Evolutionary conservation across 2,113 vertebrate species (phyloP), one percentile per base, ranked within the genome.

Genomic region (Dasyprocta punctata): DNA sequence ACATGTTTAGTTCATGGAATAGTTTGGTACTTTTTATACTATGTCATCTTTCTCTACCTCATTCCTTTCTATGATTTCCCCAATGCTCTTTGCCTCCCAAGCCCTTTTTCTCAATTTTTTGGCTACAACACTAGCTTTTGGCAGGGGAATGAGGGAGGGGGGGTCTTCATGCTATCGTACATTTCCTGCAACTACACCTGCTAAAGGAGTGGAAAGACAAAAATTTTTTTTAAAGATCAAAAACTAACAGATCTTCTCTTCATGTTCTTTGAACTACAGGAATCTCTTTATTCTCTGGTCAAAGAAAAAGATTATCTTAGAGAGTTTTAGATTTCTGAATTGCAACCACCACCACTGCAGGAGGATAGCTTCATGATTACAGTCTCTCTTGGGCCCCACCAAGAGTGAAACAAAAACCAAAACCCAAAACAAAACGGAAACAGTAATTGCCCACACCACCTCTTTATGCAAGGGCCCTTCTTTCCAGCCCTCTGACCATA

Each of bases 331-430:
- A 77, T 38, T 75, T 5, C 78, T 36, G 2, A 54, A 71, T 3
- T 61, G 54, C 52, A 58, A 58, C 33, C 44, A 36, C 24, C 30
- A 47, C 41, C 30, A 63, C 16, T 56, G 41, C 67, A 80, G 33
- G 61, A 95, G n/a, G 56, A 80, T 4, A 44, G 30, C 24, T 9
- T 80, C 26, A n/a, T 28, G n/a, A 80, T 2, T 28, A 17, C 33
- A 22, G 75, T 94, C 49, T 28, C 41, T 82, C 24, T 33, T 5
- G 60, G 41, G 89, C 81, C 63, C 56, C 20, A 80, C 26, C 9
- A 89, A 83, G 41, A 95, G 56, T 67, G 56, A 94, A 67, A 65
- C n/a, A 75, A 95, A 58, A 73, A 82, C 30, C 17, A 52, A 95
- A 92, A 90, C 24, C 81, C 3, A 24, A 85, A 89, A 86, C 22